A percentile compares a stretch with the other conserved stretches of the same genome.
Evolutionary conservation across 1,140 invertebrate genomes (phyloP).

Genomic region (Diuraphis noxia): DNA sequence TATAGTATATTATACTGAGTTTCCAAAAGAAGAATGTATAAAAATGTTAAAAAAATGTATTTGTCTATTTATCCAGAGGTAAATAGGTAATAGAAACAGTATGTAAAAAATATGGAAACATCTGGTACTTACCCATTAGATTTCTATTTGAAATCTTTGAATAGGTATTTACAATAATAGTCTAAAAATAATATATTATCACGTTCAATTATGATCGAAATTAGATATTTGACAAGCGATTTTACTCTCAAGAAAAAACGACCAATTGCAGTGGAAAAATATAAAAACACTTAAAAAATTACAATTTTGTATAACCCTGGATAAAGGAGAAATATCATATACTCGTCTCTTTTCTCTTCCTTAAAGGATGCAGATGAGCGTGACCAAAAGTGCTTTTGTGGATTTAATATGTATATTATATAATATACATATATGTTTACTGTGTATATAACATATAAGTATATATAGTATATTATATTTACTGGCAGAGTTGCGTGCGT

Average conservation of each 20-base stretch:
- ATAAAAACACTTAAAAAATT: background rate
- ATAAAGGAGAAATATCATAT: background rate
- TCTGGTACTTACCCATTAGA: no score
- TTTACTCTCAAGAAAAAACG: background rate
- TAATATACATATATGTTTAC: background rate
- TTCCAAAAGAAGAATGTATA: background rate
- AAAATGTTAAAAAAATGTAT: background rate
- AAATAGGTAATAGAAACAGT: no score
- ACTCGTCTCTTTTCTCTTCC: background rate
- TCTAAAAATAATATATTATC: background rate
- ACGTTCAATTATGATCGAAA: background rate
- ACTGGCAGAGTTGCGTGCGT: background rate
- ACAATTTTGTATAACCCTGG: background rate
- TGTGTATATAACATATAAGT: no score
- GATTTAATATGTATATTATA: background rate
- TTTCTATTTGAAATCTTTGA: background rate
- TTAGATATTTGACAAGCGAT: background rate
- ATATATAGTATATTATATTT: background rate
- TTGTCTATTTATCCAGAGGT: no score
- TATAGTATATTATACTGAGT: no score
- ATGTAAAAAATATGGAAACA: no score
- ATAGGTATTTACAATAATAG: background rate
- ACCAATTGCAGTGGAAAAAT: background rate
- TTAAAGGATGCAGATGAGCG: background rate
- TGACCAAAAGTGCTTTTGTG: constrained; percentile 21